Base-by-base conservation (phyloP, 2,113 vertebrate species). In the Gavia stellata region DNA sequence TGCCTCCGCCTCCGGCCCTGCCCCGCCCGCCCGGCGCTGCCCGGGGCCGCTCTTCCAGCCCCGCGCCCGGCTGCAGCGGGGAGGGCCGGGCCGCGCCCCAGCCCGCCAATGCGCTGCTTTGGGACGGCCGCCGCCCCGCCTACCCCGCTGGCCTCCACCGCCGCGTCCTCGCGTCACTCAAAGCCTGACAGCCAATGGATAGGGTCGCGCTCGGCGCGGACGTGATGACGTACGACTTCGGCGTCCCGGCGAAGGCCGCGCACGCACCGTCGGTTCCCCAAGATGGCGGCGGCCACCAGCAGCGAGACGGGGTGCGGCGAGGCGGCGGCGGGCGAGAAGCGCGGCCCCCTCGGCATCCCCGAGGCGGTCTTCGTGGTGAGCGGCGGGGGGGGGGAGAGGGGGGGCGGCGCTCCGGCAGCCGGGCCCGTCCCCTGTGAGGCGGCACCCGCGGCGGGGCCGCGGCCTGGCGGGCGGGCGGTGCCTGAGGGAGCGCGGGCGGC, bases 281-380 rank as follows among this genome's bases (percentile, higher is more conserved):
- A 98, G 97, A 99, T 99, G 99, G 99, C 99, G 97, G 97, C 98
- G 80, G 85, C 89, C 67, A 96, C 98, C 96, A 98, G 98, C 96
- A 98, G 97, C 94, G 98, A 98, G 91, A 97, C 56, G 56, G 84
- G 91, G 66, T 75, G 97, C 93, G 97, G 97, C 97, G 98, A 98
- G 93, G 97, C 93, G 52, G 97, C 94, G 13, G 90, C 96, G 49
- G 98, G 98, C 53, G 97, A 97, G 45, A 99, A 98, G 97, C 98
- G 98, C 75, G 98, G 98, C 75, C 99, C 99, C 45, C 98, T 99
- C 40, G 99, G 99, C 14, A 99, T 99, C 89, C 99, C 99, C 3
- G 99, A 99, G 95, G 99, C 99, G 0, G 98, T 99, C 49, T 99
- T 99, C 94, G 98, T 99, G 98, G 99, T 99, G 97, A 97, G 99